Conservation (phyloP, 2,113 vertebrate genomes). For the Burhinus bistriatus region DNA sequence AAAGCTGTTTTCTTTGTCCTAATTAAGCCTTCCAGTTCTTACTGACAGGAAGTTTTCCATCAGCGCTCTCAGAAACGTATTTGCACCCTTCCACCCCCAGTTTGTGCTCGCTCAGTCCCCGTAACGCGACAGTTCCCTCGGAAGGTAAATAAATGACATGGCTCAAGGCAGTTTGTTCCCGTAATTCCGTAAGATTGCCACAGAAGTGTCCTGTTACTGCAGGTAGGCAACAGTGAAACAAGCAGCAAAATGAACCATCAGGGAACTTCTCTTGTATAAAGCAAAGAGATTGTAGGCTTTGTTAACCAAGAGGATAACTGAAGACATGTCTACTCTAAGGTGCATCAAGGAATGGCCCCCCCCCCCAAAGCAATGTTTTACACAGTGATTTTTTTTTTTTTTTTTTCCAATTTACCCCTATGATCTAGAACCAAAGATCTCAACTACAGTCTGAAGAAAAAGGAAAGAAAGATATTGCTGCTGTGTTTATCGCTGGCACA, state of each 20-base stretch:
- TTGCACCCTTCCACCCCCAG: not conserved
- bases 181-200: not conserved
- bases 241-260: not conserved
- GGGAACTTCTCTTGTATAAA: not conserved
- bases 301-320: not conserved
- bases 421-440: not conserved
- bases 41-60: not conserved
- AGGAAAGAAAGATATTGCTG: not conserved
- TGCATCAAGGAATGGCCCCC: not conserved
- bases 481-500: not conserved
- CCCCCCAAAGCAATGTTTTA: not conserved
- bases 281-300: not conserved
- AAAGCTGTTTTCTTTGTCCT: not conserved
- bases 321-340: not conserved
- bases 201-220: not conserved
- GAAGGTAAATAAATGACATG: not conserved
- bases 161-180: not conserved
- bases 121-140: not conserved
- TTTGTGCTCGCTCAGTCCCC: not conserved
- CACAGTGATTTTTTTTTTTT: not conserved
- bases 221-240: not conserved
- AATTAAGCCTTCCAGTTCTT: not conserved
- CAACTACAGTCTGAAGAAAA: not conserved
- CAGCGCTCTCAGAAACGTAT: not conserved
- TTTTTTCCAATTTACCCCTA: not conserved